These are phyloP conservation scores for Rhinophrynus dorsalis DNA, from an alignment of 2,797 vertebrate species.

Conservation along the genomic window DNA sequence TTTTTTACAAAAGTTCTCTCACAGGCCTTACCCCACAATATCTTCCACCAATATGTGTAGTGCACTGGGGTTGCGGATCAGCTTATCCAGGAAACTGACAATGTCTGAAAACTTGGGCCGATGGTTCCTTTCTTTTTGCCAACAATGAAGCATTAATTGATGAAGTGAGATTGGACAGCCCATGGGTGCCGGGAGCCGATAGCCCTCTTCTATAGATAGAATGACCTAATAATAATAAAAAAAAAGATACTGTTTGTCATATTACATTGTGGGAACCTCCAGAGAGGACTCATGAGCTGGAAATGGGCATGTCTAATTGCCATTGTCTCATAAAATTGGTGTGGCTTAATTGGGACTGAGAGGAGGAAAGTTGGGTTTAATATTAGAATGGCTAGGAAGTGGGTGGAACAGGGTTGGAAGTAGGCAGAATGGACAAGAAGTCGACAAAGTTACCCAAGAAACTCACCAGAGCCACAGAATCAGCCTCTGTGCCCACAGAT, in stretches of 20 bases:
- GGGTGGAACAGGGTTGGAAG: no score
- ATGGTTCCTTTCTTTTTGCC: slow-evolving; percentile 95
- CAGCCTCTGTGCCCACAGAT: no score
- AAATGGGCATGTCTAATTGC: no score
- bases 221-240: slow-evolving; percentile 79
- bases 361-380: no score
- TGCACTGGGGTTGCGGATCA: slow-evolving; percentile 92
- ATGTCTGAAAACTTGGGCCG: slow-evolving; percentile 93
- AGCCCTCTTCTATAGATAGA: slow-evolving; percentile 94
- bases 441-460: no score
- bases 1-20: no score
- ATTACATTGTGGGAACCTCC: background rate
- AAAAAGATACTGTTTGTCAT: background rate
- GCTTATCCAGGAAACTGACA: slow-evolving; percentile 90
- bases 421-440: no score
- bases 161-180: slow-evolving; percentile 93
- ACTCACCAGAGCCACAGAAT: no score
- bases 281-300: no score
- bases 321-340: no score
- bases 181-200: slow-evolving; percentile 95
- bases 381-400: no score
- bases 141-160: slow-evolving; percentile 96
- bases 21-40: slow-evolving; percentile 70
- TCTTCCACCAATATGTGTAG: slow-evolving; percentile 88
- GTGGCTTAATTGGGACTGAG: no score